A percentile compares a stretch with the other conserved stretches of the same genome.
phyloP scores from a whole-genome alignment of 2,888 invertebrate genomes.

The Drosophila pegasa region DNA sequence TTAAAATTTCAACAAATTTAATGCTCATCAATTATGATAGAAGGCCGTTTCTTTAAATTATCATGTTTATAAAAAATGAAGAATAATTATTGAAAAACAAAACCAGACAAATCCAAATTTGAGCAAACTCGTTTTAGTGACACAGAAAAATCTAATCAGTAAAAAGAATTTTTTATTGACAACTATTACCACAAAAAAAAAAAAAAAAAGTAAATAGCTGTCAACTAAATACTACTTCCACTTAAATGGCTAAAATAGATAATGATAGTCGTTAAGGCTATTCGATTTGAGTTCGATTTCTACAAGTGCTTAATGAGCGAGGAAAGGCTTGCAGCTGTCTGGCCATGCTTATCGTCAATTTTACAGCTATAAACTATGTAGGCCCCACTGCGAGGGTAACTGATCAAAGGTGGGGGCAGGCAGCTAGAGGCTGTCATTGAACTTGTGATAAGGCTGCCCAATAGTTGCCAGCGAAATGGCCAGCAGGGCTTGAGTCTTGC shows the following conservation, averaged over 20 bases:
- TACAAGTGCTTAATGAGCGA: constrained; percentile 20
- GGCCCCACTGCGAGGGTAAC: constrained; percentile 56
- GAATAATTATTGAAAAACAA: background rate
- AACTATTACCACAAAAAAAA: too few species aligned
- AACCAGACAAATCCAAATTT: background rate
- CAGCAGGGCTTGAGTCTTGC: background rate
- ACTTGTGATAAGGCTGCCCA: constrained; percentile 16
- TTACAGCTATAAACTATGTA: constrained; percentile 6
- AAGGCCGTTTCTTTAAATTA: background rate
- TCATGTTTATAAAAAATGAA: background rate
- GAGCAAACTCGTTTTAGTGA: background rate
- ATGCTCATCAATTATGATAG: background rate
- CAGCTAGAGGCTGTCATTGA: constrained; percentile 15
- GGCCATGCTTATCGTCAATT: constrained; percentile 19
- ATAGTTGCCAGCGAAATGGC: background rate
- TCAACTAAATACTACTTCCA: background rate
- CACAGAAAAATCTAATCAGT: background rate
- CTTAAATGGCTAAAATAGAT: background rate
- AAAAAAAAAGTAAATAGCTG: background rate
- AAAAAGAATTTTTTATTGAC: too few species aligned
- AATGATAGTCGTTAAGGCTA: background rate
- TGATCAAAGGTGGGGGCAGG: constrained; percentile 15
- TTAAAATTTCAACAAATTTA: background rate
- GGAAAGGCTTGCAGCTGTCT: constrained; percentile 19
- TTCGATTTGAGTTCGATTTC: background rate